These are phyloP conservation scores for Silurus aristotelis DNA, from an alignment of 2,797 vertebrate species.

Conservation along the genomic window DNA sequence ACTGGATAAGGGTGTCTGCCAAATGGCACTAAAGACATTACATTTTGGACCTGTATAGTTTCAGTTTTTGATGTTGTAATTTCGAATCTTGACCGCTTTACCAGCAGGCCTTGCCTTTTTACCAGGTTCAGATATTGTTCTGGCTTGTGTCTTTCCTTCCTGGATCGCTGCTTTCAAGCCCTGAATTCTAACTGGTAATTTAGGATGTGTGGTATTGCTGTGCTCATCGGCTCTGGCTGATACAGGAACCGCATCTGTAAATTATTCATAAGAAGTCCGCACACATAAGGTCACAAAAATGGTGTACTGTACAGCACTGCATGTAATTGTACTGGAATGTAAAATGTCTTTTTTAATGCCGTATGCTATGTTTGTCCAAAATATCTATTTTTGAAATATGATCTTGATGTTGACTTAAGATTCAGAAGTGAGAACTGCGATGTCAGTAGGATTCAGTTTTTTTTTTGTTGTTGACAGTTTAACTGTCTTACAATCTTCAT, in stretches of 20 bases:
- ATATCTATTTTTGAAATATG: background rate
- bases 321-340: background rate
- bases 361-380: background rate
- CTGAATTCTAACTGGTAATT: slow-evolving; percentile 53
- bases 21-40: background rate
- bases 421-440: background rate
- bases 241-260: slow-evolving; percentile 28
- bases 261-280: slow-evolving; percentile 21
- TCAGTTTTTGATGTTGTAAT: slow-evolving; percentile 89
- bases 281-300: background rate
- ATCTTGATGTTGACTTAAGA: background rate
- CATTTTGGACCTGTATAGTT: background rate
- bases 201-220: slow-evolving; percentile 8
- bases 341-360: background rate
- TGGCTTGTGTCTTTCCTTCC: slow-evolving; percentile 63
- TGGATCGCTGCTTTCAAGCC: slow-evolving; percentile 67
- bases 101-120: slow-evolving; percentile 60
- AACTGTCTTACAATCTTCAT: background rate
- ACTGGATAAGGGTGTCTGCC: too few species aligned
- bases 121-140: slow-evolving; percentile 40
- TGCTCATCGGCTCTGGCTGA: slow-evolving; percentile 4
- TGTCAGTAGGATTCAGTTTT: background rate
- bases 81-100: slow-evolving; percentile 74
- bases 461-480: background rate
- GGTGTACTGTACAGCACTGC: background rate